Base-by-base conservation (phyloP, 2,888 invertebrate species). In the Drosophila buzzatii region DNA sequence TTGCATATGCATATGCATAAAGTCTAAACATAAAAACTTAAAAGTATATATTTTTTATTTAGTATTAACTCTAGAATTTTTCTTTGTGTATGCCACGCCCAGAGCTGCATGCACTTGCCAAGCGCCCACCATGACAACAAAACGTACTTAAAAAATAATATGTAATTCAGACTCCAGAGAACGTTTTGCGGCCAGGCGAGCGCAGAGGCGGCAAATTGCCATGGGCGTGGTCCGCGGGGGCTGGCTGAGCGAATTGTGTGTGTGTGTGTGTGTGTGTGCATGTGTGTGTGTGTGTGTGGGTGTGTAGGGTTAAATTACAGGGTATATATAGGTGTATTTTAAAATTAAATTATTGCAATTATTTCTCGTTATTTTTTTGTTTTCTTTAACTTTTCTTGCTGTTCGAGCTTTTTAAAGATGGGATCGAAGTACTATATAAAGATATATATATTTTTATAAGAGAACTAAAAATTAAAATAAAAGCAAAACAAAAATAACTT, bases 111-210 rank as follows among this genome's bases (percentile, higher is more conserved):
- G 27, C 9, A 23, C 8, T 4, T n/a, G 33, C 20, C 8, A n/a
- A 12, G 3, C 41, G 45, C 70, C n/a, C 31, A 16, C 42, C 76
- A 35, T 5, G 60, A 14, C 33, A 3, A 20, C 45, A 56, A 74
- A 81, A 82, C 90, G 91, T 89, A 91, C 89, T 92, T 92, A 92
- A 90, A 92, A 51, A 92, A 92, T 92, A 90, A 91, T 92, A 92
- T 93, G 92, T 93, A 93, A 91, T 93, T 93, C 93, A 93, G 93
- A 93, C 93, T 93, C 93, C 92, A 90, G 88, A 79, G 87, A 89
- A 91, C 91, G 86, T 72, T 81, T 16, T 37, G 57, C 70, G 18
- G 35, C 51, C 58, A 37, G 39, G 31, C 45, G 2, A 2, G 57
- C 27, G 63, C 49, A 14, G 47, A 12, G 66, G 69, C 56, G 44